Conservation (phyloP, 2,797 vertebrate genomes). For the Numenius phaeopus region DNA sequence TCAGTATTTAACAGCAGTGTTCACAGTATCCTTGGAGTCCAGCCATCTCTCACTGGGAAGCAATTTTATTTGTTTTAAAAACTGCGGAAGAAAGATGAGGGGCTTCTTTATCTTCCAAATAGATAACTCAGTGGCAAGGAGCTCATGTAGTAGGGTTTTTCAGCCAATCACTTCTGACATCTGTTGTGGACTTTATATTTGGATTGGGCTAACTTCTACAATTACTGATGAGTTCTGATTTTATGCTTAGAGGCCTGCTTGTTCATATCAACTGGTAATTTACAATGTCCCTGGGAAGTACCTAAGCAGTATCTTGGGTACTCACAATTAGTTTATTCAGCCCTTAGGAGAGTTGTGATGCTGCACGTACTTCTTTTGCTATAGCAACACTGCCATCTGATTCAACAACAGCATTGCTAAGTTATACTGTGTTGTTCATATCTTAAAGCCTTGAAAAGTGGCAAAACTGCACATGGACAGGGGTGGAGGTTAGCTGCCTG, state of each 20-base stretch:
- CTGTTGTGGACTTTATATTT: background rate
- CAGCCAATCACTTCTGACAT: background rate
- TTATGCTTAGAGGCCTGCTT: background rate
- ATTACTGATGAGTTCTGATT: background rate
- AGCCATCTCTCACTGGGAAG: background rate
- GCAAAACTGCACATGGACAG: background rate
- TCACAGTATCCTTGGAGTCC: background rate
- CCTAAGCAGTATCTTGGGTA: background rate
- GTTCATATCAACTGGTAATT: background rate
- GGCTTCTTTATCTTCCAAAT: background rate
- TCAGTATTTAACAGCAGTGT: background rate
- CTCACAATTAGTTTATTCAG: background rate
- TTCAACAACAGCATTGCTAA: background rate
- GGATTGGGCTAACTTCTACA: background rate
- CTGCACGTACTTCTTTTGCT: background rate
- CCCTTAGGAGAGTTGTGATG: background rate
- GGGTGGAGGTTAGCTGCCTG: background rate
- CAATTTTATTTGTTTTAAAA: background rate
- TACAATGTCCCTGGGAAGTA: background rate
- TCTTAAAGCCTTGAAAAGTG: background rate
- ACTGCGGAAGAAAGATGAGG: background rate
- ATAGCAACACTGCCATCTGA: background rate
- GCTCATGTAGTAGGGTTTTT: background rate
- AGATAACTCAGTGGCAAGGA: background rate
- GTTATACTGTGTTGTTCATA: rapidly evolving